Evolutionary conservation across 2,888 invertebrate species (phyloP).

Genomic region (Fragum whitleyi): DNA sequence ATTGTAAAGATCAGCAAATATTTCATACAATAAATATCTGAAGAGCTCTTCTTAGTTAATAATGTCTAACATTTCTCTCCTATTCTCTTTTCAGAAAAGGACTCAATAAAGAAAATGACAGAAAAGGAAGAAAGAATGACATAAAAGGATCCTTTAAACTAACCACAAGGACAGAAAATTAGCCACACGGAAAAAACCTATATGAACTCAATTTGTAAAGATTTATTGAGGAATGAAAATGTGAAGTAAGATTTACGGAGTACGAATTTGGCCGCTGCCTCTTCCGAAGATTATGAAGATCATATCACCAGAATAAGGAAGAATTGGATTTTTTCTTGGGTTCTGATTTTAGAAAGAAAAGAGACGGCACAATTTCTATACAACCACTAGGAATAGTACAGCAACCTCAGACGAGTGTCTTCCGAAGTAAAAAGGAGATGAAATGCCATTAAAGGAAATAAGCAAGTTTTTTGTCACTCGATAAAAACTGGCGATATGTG

Average conservation of each 20-base stretch:
- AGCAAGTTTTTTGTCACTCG: conserved; percentile 12
- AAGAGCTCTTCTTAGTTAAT: too few relatives aligned
- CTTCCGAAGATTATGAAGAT: neutral
- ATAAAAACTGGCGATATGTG: conserved; percentile 12
- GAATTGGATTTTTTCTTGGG: conserved; percentile 8
- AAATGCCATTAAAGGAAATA: conserved; percentile 8
- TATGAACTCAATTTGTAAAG: conserved; percentile 18
- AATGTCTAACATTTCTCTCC: too few relatives aligned
- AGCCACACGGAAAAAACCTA: conserved; percentile 16
- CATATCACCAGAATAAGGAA: neutral
- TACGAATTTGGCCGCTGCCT: neutral
- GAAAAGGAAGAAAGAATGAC: conserved; percentile 7
- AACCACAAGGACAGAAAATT: conserved; percentile 7
- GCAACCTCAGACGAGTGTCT: neutral
- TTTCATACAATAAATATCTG: too few relatives aligned
- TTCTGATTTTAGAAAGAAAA: neutral
- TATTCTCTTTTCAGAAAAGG: neutral
- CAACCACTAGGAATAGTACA: neutral
- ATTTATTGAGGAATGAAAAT: conserved; percentile 14
- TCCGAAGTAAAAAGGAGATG: neutral
- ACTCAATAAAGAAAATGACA: conserved; percentile 10
- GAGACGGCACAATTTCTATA: neutral
- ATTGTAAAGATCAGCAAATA: too few relatives aligned
- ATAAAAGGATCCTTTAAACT: conserved; percentile 2
- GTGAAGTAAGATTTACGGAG: conserved; percentile 15